Evolutionary conservation across 2,888 invertebrate genomes (phyloP).

Genomic region (Ferdinandea cuprea): DNA sequence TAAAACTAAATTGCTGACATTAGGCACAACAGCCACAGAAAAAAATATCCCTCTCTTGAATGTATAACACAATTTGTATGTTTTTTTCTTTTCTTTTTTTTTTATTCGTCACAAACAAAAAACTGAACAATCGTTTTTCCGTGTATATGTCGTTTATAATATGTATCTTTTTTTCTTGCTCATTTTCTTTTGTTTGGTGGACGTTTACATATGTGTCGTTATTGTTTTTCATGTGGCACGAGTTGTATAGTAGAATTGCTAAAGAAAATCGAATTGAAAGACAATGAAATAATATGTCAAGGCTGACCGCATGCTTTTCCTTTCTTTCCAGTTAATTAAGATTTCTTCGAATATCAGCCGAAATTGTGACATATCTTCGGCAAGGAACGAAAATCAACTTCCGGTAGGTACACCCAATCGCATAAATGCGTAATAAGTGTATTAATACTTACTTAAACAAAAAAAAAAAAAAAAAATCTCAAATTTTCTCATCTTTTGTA

Average conservation of each 20-base stretch:
- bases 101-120: constrained; percentile 26
- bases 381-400: constrained; percentile 71
- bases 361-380: constrained; percentile 79
- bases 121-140: constrained; percentile 27
- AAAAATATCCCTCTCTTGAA: constrained; percentile 22
- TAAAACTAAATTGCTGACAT: constrained; percentile 38
- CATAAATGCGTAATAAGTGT: not conserved
- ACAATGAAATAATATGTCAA: constrained; percentile 48
- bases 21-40: constrained; percentile 38
- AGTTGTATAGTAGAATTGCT: constrained; percentile 63
- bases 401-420: constrained; percentile 60
- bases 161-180: constrained; percentile 42
- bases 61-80: constrained; percentile 45
- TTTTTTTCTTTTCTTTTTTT: constrained; percentile 35
- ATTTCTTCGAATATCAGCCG: constrained; percentile 80
- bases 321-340: constrained; percentile 80
- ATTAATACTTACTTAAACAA: constrained; percentile 1
- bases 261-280: constrained; percentile 61
- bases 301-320: constrained; percentile 70
- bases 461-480: constrained; percentile 3
- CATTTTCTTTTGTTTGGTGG: constrained; percentile 50
- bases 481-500: constrained; percentile 18
- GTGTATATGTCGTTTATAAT: constrained; percentile 41
- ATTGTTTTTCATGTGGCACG: constrained; percentile 68
- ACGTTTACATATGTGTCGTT: constrained; percentile 36